A percentile compares a stretch with the other conserved stretches of the same genome.
These are phyloP conservation scores for Plebejus argus DNA, from an alignment of 2,888 invertebrate genomes.

Conservation along the genomic window DNA sequence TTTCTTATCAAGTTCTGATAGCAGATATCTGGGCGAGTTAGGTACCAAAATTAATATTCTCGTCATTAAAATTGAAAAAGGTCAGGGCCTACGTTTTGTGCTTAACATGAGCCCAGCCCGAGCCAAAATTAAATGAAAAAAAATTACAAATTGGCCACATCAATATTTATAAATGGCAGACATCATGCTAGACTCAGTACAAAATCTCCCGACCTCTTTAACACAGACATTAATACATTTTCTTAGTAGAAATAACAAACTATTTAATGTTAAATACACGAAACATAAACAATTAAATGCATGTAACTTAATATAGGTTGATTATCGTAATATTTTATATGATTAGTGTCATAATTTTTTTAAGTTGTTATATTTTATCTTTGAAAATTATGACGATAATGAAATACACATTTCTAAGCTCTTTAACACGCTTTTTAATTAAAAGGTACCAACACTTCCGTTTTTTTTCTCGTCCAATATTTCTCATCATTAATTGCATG, in stretches of 20 bases:
- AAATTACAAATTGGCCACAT: too few relatives aligned
- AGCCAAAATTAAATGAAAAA: too few relatives aligned
- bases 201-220: neutral
- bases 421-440: neutral
- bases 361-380: neutral
- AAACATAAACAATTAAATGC: neutral
- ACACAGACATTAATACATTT: neutral
- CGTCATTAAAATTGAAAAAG: too few relatives aligned
- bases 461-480: conserved; percentile 1
- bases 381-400: neutral
- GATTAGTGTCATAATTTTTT: neutral
- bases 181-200: neutral
- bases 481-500: neutral
- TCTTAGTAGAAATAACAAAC: neutral
- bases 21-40: neutral
- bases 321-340: neutral
- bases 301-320: neutral
- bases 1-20: too few relatives aligned
- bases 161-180: neutral
- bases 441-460: neutral
- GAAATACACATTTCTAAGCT: too few relatives aligned
- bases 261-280: neutral
- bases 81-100: too few relatives aligned
- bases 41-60: neutral
- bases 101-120: too few relatives aligned